These are phyloP conservation scores for Orthosia gracilis DNA, from an alignment of 2,888 invertebrate species.

Conservation along the genomic window DNA sequence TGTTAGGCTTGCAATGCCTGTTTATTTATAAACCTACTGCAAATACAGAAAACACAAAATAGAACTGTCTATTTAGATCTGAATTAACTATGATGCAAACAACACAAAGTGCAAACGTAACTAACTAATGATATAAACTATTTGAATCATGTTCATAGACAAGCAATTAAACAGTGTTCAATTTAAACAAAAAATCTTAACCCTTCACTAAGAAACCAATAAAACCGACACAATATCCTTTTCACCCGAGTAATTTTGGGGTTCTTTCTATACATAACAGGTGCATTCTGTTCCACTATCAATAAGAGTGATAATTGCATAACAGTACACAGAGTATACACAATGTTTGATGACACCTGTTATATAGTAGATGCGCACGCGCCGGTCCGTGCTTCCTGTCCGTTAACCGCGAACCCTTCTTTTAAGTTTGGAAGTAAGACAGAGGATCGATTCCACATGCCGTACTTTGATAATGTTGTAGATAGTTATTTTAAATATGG, in stretches of 20 bases:
- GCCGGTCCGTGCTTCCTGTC: conserved; percentile 64
- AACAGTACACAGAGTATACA: neutral
- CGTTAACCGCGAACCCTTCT: conserved; percentile 56
- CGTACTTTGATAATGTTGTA: neutral
- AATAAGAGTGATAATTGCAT: conserved; percentile 40
- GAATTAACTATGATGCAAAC: neutral
- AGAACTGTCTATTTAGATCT: neutral
- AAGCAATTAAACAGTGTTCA: neutral
- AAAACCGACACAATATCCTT: conserved; percentile 8
- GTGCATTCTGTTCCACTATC: neutral
- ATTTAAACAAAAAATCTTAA: neutral
- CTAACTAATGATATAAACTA: neutral
- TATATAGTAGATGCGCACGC: conserved; percentile 42
- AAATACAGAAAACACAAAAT: conserved; percentile 1
- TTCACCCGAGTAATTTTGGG: conserved; percentile 31
- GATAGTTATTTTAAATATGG: neutral
- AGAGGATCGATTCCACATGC: neutral
- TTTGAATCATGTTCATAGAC: neutral
- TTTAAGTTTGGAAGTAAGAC: conserved; percentile 14
- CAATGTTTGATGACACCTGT: conserved; percentile 54
- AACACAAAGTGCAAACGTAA: neutral
- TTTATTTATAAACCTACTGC: neutral
- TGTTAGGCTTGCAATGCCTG: conserved; percentile 31
- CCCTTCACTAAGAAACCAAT: conserved; percentile 13
- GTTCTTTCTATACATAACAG: conserved; percentile 10